These are phyloP conservation scores for Holothuria leucospilota DNA, from an alignment of 53 echinoderm and acorn worm genomes.

Conservation along the genomic window DNA sequence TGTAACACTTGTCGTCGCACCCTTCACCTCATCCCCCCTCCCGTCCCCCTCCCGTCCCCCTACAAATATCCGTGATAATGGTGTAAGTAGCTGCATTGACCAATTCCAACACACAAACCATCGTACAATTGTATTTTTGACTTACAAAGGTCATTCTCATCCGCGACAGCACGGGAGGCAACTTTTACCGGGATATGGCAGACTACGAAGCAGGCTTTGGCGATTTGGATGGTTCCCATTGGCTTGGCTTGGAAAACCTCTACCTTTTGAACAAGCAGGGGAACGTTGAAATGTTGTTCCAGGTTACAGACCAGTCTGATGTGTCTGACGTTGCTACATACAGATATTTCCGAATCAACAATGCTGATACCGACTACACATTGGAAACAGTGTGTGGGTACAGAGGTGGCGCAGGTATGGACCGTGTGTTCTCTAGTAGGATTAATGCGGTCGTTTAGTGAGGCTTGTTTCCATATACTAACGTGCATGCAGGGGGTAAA, in stretches of 20 bases:
- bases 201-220: slow-evolving; percentile 35
- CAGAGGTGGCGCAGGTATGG: neutral
- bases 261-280: slow-evolving; percentile 14
- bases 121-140: neutral
- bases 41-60: too few species aligned
- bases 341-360: neutral
- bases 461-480: too few species aligned
- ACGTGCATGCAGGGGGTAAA: too few species aligned
- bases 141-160: neutral
- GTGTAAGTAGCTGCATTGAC: too few species aligned
- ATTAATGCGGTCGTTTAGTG: too few species aligned
- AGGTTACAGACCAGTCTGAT: neutral
- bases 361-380: neutral
- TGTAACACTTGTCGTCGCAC: too few species aligned
- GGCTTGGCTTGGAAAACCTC: slow-evolving; percentile 29
- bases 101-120: too few species aligned
- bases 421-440: too few species aligned
- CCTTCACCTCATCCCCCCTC: too few species aligned
- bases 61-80: too few species aligned
- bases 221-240: neutral
- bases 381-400: neutral
- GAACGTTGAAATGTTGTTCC: neutral
- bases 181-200: neutral
- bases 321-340: neutral
- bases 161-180: neutral